Conservation (phyloP, 2,888 invertebrate genomes). For the Hartigia nigra region DNA sequence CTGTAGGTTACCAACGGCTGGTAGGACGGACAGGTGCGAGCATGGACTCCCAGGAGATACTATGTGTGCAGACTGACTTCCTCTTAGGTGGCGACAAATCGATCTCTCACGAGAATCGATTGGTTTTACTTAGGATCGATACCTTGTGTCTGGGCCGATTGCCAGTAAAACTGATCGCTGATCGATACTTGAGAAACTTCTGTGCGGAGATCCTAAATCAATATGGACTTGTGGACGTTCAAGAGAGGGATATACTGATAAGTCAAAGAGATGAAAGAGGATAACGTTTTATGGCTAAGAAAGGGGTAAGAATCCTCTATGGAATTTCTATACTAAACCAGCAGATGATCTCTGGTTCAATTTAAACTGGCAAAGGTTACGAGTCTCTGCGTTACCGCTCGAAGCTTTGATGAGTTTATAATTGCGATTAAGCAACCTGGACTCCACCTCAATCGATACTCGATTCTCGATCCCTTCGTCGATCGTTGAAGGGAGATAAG, state of each 20-base stretch:
- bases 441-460: neutral
- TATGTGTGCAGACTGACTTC: neutral
- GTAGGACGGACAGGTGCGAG: neutral
- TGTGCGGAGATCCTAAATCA: neutral
- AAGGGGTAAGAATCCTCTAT: constrained; percentile 17
- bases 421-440: constrained; percentile 7
- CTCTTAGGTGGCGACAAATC: neutral
- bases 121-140: neutral
- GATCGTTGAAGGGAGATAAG: neutral
- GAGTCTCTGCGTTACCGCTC: constrained; percentile 4
- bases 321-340: constrained; percentile 21
- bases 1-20: neutral
- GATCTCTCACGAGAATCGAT: neutral
- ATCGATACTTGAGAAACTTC: neutral
- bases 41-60: neutral
- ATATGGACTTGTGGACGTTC: neutral
- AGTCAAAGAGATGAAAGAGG: neutral
- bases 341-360: constrained; percentile 15
- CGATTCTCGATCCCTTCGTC: neutral
- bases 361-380: neutral
- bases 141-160: neutral
- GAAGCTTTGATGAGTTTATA: constrained; percentile 8
- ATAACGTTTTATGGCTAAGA: neutral
- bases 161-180: neutral
- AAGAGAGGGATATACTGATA: neutral